Conservation (phyloP, 2,888 invertebrate species). For the Acleris laterana region DNA sequence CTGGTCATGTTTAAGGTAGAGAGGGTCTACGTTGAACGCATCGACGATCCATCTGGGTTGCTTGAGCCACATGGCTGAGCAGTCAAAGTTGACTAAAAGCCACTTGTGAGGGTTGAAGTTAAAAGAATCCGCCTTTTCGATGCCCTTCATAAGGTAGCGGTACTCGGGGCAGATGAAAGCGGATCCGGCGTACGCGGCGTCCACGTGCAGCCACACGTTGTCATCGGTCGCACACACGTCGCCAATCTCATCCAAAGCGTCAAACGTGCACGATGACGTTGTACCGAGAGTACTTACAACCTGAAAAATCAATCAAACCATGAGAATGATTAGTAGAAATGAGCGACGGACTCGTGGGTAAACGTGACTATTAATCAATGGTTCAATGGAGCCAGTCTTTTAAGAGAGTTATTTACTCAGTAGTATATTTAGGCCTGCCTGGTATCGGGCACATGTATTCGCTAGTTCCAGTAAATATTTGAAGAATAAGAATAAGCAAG, state of each 20-base stretch:
- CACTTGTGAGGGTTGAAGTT: slow-evolving; percentile 99
- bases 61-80: slow-evolving; percentile 98
- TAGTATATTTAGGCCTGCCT: no score
- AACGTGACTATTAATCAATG: no score
- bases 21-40: slow-evolving; percentile 98
- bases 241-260: slow-evolving; percentile 94
- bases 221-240: slow-evolving; percentile 91
- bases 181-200: slow-evolving; percentile 98
- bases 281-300: slow-evolving; percentile 96
- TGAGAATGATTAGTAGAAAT: no score
- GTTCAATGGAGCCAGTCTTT: no score
- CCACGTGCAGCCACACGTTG: slow-evolving; percentile 95
- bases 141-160: slow-evolving; percentile 93
- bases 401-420: no score
- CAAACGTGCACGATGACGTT: slow-evolving; percentile 98
- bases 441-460: no score
- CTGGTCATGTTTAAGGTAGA: slow-evolving; percentile 97
- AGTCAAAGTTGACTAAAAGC: slow-evolving; percentile 99
- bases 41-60: slow-evolving; percentile 95
- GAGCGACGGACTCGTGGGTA: no score
- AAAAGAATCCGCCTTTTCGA: slow-evolving; percentile 96
- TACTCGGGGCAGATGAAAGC: slow-evolving; percentile 99
- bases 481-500: background rate
- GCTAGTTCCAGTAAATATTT: no score
- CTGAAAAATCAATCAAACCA: slow-evolving; percentile 65